Base-by-base conservation (phyloP, 2,888 invertebrate species). In the Megalurothrips usitatus region DNA sequence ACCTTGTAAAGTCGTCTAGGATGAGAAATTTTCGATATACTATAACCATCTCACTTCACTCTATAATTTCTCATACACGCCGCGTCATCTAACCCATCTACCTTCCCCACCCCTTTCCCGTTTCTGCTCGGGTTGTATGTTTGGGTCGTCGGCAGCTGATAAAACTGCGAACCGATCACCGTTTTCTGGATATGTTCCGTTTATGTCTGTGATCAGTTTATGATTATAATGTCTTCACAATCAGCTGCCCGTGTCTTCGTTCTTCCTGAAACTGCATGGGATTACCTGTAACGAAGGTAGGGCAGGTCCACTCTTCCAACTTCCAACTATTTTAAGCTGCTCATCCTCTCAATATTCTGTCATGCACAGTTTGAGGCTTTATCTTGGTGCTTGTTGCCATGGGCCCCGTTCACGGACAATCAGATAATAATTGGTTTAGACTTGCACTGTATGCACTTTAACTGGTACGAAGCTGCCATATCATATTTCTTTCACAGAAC, bases 1-100 rank as follows among this genome's bases (percentile, higher is more conserved):
- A 75, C 68, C 68, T 75, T 75, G 68, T 26, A 75, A 75, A 75
- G 68, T 75, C 68, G 68, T 26, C 23, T 26, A 9, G 68, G 10
- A 75, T 75, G 68, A 75, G 68, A 75, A 75, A 75, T 75, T 75
- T 1, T 10, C 12, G 6, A 26, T 58, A n/a, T 17, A 58, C 1
- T 0, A 43, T 4, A 43, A 43, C 34, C 34, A 43, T 6, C 34
- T 43, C 34, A 4, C 34, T 43, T 43, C 6, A 43, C 6, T 6
- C 34, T 43, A 4, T 2, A 43, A 43, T 4, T 43, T 43, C 34
- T 43, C 34, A 43, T 43, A 43, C 34, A 43, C 34, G 34, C 34
- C 34, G 34, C 34, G 34, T 43, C 34, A 43, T 43, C 34, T 43
- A 43, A 6, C 34, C 6, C 34, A 43, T 43, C 34, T 43, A 43